phyloP scores from a whole-genome alignment of 2,113 vertebrate species.

The Genyomyrus donnyi region DNA sequence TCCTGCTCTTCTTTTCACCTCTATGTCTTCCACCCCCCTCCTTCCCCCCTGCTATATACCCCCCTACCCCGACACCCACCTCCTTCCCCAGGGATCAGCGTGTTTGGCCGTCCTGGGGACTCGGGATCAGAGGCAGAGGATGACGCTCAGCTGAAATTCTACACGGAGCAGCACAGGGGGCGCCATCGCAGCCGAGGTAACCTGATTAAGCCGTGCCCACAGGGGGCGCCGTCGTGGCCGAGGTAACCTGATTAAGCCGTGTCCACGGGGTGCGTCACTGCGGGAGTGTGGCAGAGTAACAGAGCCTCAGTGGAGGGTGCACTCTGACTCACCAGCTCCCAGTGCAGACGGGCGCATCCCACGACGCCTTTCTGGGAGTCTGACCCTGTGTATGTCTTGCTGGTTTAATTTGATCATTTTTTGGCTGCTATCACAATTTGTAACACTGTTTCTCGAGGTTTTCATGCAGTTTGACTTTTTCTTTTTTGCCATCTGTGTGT shows the following conservation, averaged over 20 bases:
- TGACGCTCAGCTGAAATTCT: constrained; percentile 85
- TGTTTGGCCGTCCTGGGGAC: constrained; percentile 77
- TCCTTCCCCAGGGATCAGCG: constrained; percentile 59
- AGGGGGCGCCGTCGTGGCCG: constrained; percentile 68
- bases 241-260: constrained; percentile 57
- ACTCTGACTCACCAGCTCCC: background rate
- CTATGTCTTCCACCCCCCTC: background rate
- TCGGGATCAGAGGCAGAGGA: constrained; percentile 87
- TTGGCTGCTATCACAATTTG: background rate
- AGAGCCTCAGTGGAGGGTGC: background rate
- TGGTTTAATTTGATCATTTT: background rate
- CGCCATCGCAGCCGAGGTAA: constrained; percentile 45
- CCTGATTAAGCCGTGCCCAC: background rate
- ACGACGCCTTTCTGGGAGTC: background rate
- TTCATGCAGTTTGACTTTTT: background rate
- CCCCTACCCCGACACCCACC: constrained; percentile 22
- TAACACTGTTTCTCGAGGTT: background rate
- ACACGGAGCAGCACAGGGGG: constrained; percentile 86
- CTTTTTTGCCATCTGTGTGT: background rate
- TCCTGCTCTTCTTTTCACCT: background rate
- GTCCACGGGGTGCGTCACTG: background rate
- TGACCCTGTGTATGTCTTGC: background rate
- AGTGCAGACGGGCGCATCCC: background rate
- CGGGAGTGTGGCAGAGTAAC: background rate
- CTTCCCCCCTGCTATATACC: background rate